phyloP scores from a whole-genome alignment of 2,888 invertebrate genomes.

The Scaptomyza tumidula region DNA sequence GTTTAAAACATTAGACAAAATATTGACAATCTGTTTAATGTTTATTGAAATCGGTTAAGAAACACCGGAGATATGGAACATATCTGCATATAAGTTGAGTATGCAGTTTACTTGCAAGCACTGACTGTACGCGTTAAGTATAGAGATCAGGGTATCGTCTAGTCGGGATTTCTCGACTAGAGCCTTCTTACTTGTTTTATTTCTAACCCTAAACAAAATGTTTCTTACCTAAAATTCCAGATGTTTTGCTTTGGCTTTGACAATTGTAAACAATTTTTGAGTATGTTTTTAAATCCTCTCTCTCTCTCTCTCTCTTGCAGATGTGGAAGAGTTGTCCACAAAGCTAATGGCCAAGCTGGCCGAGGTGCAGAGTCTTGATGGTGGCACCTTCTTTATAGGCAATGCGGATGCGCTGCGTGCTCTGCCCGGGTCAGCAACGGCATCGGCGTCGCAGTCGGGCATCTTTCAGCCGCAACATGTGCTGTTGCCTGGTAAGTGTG shows the following conservation, averaged over 20 bases:
- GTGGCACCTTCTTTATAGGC: conserved; percentile 84
- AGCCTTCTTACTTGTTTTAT: too few relatives aligned
- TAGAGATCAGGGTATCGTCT: too few relatives aligned
- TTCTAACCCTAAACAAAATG: neutral
- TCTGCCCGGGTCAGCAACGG: conserved; percentile 72
- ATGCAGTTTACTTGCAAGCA: too few relatives aligned
- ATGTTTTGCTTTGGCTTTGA: conserved; percentile 29
- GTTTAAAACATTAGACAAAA: too few relatives aligned
- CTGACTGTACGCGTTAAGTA: too few relatives aligned
- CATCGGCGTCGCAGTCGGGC: conserved; percentile 62
- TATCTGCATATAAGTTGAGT: too few relatives aligned
- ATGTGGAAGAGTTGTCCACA: conserved; percentile 85
- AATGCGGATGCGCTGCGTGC: conserved; percentile 83
- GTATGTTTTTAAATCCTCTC: neutral
- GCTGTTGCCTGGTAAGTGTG: conserved; percentile 83
- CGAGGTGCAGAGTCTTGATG: conserved; percentile 84
- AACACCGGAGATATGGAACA: too few relatives aligned
- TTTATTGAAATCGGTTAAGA: too few relatives aligned
- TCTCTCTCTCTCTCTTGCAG: conserved; percentile 73
- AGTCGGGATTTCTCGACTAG: too few relatives aligned
- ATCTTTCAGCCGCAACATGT: conserved; percentile 83
- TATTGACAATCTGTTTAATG: too few relatives aligned
- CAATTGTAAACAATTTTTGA: conserved; percentile 21
- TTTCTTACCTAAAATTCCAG: conserved; percentile 25
- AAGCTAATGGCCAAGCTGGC: conserved; percentile 85